Conservation (phyloP, 2,888 invertebrate species). For the Boloria euphrosyne region DNA sequence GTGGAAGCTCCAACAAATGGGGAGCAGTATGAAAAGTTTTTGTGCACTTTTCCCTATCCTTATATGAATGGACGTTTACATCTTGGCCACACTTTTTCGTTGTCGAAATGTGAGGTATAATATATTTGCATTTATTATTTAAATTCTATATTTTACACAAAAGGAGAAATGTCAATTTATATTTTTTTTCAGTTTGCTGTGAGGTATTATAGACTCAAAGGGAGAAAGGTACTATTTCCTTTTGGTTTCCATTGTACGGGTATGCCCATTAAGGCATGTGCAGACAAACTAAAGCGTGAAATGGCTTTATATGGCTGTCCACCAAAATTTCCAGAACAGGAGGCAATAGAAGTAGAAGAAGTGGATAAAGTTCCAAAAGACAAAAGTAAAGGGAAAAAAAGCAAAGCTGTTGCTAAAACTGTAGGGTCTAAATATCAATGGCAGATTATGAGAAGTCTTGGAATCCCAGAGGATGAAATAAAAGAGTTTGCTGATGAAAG, state of each 20-base stretch:
- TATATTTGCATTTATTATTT: neutral
- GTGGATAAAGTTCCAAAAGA: conserved; percentile 84
- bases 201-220: conserved; percentile 95
- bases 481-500: conserved; percentile 93
- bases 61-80: conserved; percentile 99
- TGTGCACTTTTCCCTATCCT: conserved; percentile 98
- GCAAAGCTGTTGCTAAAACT: conserved; percentile 96
- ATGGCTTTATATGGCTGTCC: conserved; percentile 96
- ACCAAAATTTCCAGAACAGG: conserved; percentile 91
- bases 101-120: conserved; percentile 97
- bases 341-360: conserved; percentile 73
- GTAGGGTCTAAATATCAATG: conserved; percentile 96
- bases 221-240: conserved; percentile 95
- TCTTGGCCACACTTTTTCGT: conserved; percentile 97
- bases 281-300: conserved; percentile 97
- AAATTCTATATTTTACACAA: neutral
- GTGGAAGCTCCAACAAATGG: conserved; percentile 87
- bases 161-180: neutral
- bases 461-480: conserved; percentile 95
- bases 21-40: conserved; percentile 89
- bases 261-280: conserved; percentile 99
- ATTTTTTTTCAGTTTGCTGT: conserved; percentile 88
- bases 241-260: conserved; percentile 99
- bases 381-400: conserved; percentile 93
- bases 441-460: conserved; percentile 98